phyloP scores from a whole-genome alignment of 64 coral and sea anemone species.

The Pachyseris speciosa region DNA sequence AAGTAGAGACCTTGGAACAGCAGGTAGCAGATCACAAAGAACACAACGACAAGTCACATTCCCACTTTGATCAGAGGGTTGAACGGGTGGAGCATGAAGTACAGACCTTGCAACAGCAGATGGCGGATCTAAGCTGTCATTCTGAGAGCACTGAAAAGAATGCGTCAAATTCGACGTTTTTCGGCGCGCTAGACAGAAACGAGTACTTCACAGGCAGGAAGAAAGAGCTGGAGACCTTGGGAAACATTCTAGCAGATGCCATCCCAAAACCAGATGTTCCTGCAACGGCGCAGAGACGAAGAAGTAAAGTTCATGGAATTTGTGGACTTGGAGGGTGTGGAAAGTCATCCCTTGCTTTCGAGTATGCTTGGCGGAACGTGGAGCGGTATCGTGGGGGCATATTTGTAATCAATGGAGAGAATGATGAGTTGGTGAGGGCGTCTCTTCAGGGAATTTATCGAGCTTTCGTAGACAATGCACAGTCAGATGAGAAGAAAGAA shows the following conservation, averaged over 20 bases:
- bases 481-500: neutral
- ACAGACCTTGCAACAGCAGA: neutral
- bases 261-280: neutral
- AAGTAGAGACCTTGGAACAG: no score
- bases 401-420: constrained; percentile 54
- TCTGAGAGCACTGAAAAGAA: neutral
- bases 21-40: no score
- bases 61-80: no score
- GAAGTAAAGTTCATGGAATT: constrained; percentile 27
- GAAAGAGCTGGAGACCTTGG: neutral
- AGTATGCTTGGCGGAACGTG: constrained; percentile 24
- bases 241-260: neutral
- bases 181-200: constrained; percentile 50
- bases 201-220: constrained; percentile 36
- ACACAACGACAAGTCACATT: no score
- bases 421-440: no score
- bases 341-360: constrained; percentile 42
- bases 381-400: constrained; percentile 12
- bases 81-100: neutral
- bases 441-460: neutral
- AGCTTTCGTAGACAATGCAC: neutral
- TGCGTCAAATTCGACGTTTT: neutral
- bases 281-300: neutral
- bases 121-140: neutral
- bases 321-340: constrained; percentile 55